Evolutionary conservation across 2,888 invertebrate genomes (phyloP), one percentile per base, ranked within the genome.

Genomic region (Apocheima hispidaria): DNA sequence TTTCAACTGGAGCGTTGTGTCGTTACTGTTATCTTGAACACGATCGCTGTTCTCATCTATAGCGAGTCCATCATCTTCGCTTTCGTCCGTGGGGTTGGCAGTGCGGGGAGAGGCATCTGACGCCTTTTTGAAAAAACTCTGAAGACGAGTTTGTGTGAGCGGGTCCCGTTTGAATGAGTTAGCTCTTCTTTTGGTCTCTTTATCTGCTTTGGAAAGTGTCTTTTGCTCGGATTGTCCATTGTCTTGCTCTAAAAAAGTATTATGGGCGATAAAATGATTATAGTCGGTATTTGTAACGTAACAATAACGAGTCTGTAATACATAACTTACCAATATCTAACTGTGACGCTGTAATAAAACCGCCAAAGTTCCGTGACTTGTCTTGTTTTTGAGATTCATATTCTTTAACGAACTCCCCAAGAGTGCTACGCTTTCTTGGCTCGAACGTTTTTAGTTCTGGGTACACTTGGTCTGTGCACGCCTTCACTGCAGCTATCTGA

Each of bases 401-500:
- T 86, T 91, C 92, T 85, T 82, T 88, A 81, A 84, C 90, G 78
- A 82, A 93, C 81, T 81, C 90, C 83, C 87, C 77, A 50, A 94
- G 87, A 51, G 89, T 88, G 69, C 90, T 84, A 63, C 83, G 77
- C 79, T 94, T 93, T 60, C 84, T 89, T 0, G 95, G 94, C 67
- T 93, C 86, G 74, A 94, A 95, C 10, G 84, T 88, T 76, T 92
- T 90, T 23, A 96, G 80, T 35, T 90, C 78, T 6, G 94, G 93
- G 74, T 94, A 93, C 28, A 96, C 81, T 54, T 75, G 66, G 38
- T 86, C 85, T 64, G 77, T 95, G 65, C 88, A 87, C 61, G 94
- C 93, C 77, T 95, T 95, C 49, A 96, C 93, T 28, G 90, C 84
- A 26, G 94, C 84, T 79, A 96, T 93, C 96, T 96, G 72, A 38